Conservation (phyloP, 1,140 invertebrate genomes). For the Harpegnathos saltator region DNA sequence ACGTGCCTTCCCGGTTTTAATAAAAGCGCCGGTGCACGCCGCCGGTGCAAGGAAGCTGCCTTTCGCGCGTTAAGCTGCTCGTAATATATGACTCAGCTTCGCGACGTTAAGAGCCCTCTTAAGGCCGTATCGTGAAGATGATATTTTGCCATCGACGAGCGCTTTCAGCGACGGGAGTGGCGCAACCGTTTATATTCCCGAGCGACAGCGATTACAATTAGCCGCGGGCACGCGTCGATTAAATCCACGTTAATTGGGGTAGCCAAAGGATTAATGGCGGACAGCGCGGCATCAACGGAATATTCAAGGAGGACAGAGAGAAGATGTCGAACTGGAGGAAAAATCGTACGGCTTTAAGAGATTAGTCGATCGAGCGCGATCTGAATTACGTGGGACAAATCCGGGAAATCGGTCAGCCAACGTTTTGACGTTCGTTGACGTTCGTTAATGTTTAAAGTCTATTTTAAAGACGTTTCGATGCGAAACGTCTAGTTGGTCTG, state of each 20-base stretch:
- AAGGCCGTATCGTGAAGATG: slow-evolving; percentile 28
- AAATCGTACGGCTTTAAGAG: not conserved
- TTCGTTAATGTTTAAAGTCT: too few relatives aligned
- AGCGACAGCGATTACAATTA: slow-evolving; percentile 24
- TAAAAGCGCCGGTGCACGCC: slow-evolving; percentile 32
- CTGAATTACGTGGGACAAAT: not conserved
- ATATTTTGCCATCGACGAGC: slow-evolving; percentile 47
- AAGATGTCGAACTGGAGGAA: not conserved
- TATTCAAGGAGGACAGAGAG: not conserved
- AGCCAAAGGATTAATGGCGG: not conserved
- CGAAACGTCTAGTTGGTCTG: too few relatives aligned
- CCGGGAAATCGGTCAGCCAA: too few relatives aligned
- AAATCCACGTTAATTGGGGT: not conserved
- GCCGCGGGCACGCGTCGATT: not conserved
- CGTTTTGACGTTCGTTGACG: too few relatives aligned
- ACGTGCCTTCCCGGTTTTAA: slow-evolving; percentile 49
- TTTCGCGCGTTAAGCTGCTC: slow-evolving; percentile 49
- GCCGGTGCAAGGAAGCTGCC: slow-evolving; percentile 35
- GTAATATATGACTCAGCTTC: slow-evolving; percentile 57
- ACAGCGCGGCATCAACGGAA: not conserved
- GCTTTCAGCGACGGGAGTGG: slow-evolving; percentile 1
- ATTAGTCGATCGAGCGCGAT: not conserved
- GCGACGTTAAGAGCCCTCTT: slow-evolving; percentile 48
- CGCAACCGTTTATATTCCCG: slow-evolving; percentile 4
- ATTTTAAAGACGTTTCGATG: too few relatives aligned